phyloP scores from a whole-genome alignment of 2,113 vertebrate species.

The Tychaedon coryphoeus region DNA sequence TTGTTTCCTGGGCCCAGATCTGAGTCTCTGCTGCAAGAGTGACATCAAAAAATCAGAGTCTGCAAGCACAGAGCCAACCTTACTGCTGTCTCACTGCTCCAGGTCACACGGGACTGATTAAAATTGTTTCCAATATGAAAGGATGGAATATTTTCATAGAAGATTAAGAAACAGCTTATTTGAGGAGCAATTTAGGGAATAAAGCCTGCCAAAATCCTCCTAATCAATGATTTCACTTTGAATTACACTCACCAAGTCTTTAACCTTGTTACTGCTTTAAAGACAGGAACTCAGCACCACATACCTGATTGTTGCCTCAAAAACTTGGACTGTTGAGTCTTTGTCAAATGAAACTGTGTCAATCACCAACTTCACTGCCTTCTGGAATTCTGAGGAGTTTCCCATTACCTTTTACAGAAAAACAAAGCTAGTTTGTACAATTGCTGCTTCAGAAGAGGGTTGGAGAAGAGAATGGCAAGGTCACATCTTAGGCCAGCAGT shows the following conservation, averaged over 20 bases:
- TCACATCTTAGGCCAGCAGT: background rate
- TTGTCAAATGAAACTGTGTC: constrained; percentile 96
- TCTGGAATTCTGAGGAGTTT: constrained; percentile 94
- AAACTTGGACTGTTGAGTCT: constrained; percentile 97
- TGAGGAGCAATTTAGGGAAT: background rate
- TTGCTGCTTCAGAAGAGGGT: background rate
- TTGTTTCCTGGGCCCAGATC: background rate
- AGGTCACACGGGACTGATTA: fast-evolving
- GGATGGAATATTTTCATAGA: background rate
- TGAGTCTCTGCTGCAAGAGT: background rate
- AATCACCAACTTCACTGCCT: constrained; percentile 94
- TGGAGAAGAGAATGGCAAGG: background rate
- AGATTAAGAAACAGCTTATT: background rate
- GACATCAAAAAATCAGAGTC: background rate
- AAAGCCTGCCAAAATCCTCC: background rate
- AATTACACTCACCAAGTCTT: background rate
- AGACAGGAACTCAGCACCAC: background rate
- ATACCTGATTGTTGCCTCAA: constrained; percentile 97
- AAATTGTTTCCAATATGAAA: background rate
- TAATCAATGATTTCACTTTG: background rate
- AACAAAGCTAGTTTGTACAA: background rate
- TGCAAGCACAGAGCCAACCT: background rate
- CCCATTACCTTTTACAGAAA: constrained; percentile 87
- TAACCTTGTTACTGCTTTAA: background rate
- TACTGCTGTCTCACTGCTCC: background rate